Evolutionary conservation across 1,140 invertebrate genomes (phyloP), one percentile per base, ranked within the genome.

Genomic region (Oryctes rhinoceros): DNA sequence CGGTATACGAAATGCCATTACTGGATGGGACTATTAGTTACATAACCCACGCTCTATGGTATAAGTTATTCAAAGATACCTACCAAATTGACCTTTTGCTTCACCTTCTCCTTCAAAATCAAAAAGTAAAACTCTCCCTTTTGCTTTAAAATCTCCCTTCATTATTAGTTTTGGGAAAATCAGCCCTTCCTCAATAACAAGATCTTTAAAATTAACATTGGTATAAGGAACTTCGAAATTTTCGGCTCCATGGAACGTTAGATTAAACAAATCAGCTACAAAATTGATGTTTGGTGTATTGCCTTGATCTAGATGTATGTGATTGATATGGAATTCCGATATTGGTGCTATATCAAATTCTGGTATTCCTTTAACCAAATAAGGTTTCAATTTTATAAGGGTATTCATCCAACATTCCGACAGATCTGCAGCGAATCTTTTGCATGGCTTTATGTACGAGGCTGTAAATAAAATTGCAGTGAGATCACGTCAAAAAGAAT

Each of bases 71-170:
- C 24, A 30, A 30, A 10, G 9, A 24, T 20, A 78, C 77, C 4
- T 78, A 53, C 77, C 49, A 59, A 59, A 78, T 35, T 78, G 47
- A 15, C 77, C 49, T 11, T 30, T 18, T 13, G 20, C 20, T 35
- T 78, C 18, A 15, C 77, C 77, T 20, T 49, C 77, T 18, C 77
- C 47, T 15, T 78, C 77, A 59, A 78, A 78, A 30, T 78, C 39
- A 78, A 78, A 78, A 2, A 78, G 3, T 15, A 78, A 11, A 5
- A 78, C 77, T 78, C 24, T 78, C 20, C 77, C 77, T 35, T 59
- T 49, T 20, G 77, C 77, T 53, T 49, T 78, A 13, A 59, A 78
- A 30, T 30, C 4, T 9, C 18, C 77, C 24, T 24, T 13, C 77
- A 78, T 78, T 35, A 24, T 20, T 1, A 49, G 35, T 13, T 48